Conservation (phyloP, 2,797 vertebrate genomes). For the Sebastes steindachneri region DNA sequence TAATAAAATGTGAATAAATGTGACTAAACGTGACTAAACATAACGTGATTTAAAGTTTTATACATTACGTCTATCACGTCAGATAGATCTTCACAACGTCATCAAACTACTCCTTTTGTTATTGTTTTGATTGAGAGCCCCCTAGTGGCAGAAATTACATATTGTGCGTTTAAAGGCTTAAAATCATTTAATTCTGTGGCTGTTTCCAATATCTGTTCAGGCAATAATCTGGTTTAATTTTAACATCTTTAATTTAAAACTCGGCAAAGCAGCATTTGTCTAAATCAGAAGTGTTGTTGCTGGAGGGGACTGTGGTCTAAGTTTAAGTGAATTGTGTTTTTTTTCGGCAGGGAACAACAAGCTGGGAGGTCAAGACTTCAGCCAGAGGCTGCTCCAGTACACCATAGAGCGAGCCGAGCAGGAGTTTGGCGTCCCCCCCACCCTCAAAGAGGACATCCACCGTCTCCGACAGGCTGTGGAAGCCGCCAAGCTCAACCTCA, state of each 20-base stretch:
- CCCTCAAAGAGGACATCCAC: constrained; percentile 93
- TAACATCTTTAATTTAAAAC: background rate
- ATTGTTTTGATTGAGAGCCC: too few species aligned
- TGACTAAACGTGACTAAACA: too few species aligned
- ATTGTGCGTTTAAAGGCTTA: too few species aligned
- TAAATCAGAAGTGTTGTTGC: background rate
- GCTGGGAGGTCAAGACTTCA: constrained; percentile 98
- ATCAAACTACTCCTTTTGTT: too few species aligned
- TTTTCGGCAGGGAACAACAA: constrained; percentile 89
- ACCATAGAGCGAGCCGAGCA: constrained; percentile 84
- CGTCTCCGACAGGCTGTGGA: constrained; percentile 91
- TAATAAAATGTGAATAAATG: too few species aligned
- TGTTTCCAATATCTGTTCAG: background rate
- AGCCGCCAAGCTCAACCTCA: constrained; percentile 93
- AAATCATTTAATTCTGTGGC: too few species aligned
- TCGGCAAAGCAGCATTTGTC: background rate
- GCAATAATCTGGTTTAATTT: background rate
- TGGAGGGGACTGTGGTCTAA: background rate
- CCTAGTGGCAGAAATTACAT: too few species aligned
- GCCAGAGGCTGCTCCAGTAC: constrained; percentile 92
- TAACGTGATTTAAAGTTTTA: too few species aligned
- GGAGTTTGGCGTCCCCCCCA: constrained; percentile 84
- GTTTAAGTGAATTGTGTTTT: background rate
- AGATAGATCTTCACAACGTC: too few species aligned
- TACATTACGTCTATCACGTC: too few species aligned